A percentile compares a stretch with the other conserved stretches of the same genome.
These are phyloP conservation scores for Eristalinus sepulchralis DNA, from an alignment of 2,888 invertebrate species.

Conservation along the genomic window DNA sequence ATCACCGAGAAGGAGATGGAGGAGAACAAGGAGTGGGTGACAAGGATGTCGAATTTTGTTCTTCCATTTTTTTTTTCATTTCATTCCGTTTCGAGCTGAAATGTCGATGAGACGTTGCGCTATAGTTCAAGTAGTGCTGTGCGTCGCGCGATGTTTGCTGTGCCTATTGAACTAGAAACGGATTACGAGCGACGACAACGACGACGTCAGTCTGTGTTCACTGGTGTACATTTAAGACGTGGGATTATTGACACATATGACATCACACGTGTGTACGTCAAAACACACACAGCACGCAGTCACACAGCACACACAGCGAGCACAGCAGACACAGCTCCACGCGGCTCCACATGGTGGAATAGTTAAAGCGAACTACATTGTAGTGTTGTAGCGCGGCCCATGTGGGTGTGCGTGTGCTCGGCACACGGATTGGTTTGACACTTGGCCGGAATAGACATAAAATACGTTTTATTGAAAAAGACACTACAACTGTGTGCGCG, in stretches of 20 bases:
- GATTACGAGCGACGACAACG: constrained; percentile 24
- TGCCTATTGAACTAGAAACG: constrained; percentile 45
- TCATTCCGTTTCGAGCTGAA: neutral
- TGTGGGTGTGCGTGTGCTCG: neutral
- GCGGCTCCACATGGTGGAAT: neutral
- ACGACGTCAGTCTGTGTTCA: constrained; percentile 23
- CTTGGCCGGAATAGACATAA: constrained; percentile 1
- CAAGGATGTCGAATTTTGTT: neutral
- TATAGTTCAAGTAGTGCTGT: neutral
- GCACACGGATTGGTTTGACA: constrained; percentile 8
- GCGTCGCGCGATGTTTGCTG: constrained; percentile 8
- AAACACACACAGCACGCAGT: neutral
- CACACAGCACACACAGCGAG: neutral
- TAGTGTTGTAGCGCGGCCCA: too few relatives aligned
- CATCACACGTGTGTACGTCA: constrained; percentile 38
- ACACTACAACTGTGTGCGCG: neutral
- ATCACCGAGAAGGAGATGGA: neutral
- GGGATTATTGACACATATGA: constrained; percentile 48
- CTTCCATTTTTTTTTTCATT: neutral
- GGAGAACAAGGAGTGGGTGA: neutral
- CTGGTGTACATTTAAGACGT: neutral
- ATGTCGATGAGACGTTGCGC: neutral
- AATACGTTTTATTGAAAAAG: neutral
- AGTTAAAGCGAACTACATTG: neutral
- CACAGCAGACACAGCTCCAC: neutral